Base-by-base conservation (phyloP, 2,797 vertebrate genomes). In the Rhadinocentrus ornatus region DNA sequence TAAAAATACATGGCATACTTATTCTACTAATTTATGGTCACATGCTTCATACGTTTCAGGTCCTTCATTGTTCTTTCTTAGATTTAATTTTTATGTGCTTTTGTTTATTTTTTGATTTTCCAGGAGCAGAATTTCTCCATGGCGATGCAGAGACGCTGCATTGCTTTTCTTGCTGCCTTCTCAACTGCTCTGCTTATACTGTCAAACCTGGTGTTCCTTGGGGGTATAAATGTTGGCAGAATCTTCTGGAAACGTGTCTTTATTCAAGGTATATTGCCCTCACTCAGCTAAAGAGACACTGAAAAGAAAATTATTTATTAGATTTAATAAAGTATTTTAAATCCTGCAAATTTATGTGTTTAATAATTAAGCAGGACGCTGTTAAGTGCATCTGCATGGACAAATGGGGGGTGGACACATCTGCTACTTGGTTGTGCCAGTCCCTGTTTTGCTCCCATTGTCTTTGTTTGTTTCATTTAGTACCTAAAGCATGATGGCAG, bases 121-220 rank as follows among this genome's bases (percentile, higher is more conserved):
- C 86, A 99, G 97, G 94, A 93, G 71, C 90, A 11, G 44, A 70
- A 74, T 82, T 89, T 97, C 79, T 97, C 97, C 0, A 89, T 91
- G 1, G 90, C 79, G 63, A 93, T 94, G 92, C 91, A 87, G 82
- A 95, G 95, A 31, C 95, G 96, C 7, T 84, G 95, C 69, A 89
- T 95, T 0, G 98, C 97, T 12, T 90, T 95, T 46, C 89, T 99
- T 0, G 96, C 95, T 0, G 94, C 96, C 78, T 93, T 96, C 83
- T 96, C 95, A 63, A 99, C 96, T 10, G 95, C 96, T 24, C 93
- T 97, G 93, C 91, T 99, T 91, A 98, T 99, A 93, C 94, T 98
- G 76, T 98, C 97, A 89, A 99, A 99, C 91, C 95, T 99, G 74
- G 94, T 99, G 72, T 99, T 99, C 92, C 96, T 99, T 0, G 97